Evolutionary conservation across 2,113 vertebrate species (phyloP), one percentile per base, ranked within the genome.

Genomic region (Deroptyus accipitrinus): DNA sequence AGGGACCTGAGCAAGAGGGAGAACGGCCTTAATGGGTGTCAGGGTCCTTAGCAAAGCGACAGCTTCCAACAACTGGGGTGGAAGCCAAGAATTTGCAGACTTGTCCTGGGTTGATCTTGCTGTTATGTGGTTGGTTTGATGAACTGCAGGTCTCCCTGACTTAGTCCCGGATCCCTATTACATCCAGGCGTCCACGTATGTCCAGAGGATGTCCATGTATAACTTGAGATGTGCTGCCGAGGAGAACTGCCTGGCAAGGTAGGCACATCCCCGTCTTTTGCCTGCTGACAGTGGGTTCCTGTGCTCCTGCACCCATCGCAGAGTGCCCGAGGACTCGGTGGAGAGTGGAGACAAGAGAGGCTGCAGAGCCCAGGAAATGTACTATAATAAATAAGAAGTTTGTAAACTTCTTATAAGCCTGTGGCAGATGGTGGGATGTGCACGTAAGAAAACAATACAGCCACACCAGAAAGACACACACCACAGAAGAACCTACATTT

Each of bases 211-310:
- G 81, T 95, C 99, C 82, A 99, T 99, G 99, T 99, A 99, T 97
- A 99, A 98, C 96, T 97, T 99, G 83, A 98, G 99, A 82, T 99
- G 99, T 37, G 99, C 99, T 3, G 99, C 99, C 0, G 99, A 99
- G 94, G 99, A 99, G 95, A 99, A 99, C 97, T 99, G 99, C 88
- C 98, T 99, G 74, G 98, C 99, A 92, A 98, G 99, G 99, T 99
- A 98, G 89, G 72, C 63, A 18, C 35, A 5, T 6, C 42, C 17
- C 7, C 9, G 17, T 51, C 19, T n/a, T 70, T 30, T 49, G 28
- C 28, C 31, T 4, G 1, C n/a, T 37, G 3, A 1, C 27, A 14
- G 10, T 12, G 31, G 23, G 46, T 37, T 59, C 31, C 23, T 17
- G 31, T 15, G 74, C 48, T 48, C 7, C 16, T 39, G 28, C 3